Percentiles rank a stretch among this genome's conserved stretches.
phyloP scores from a whole-genome alignment of 2,113 vertebrate genomes.

The Tor tambroides region DNA sequence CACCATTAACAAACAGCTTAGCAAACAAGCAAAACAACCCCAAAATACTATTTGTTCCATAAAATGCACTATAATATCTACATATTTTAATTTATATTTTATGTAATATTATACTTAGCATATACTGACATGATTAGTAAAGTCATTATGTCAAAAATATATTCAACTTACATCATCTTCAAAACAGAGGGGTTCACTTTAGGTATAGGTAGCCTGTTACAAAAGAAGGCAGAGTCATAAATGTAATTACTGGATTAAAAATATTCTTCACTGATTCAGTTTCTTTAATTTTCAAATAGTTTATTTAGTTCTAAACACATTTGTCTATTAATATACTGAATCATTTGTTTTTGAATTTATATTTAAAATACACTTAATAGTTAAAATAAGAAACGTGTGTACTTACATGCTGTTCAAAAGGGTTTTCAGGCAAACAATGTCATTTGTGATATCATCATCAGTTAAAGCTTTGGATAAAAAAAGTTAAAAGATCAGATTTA shows the following conservation, averaged over 20 bases:
- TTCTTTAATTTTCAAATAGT: neutral
- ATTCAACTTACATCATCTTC: neutral
- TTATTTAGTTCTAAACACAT: neutral
- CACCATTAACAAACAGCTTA: neutral
- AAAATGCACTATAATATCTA: neutral
- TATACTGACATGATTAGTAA: neutral
- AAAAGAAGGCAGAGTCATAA: neutral
- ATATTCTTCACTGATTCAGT: neutral
- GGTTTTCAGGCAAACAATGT: constrained; percentile 39
- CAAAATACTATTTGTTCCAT: neutral
- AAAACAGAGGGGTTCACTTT: neutral
- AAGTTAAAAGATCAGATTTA: neutral
- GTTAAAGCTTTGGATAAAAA: neutral
- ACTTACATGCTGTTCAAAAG: neutral
- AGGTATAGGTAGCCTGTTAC: neutral
- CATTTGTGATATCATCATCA: constrained; percentile 37
- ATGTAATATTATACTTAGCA: neutral
- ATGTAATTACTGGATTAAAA: neutral
- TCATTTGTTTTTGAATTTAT: neutral
- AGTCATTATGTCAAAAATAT: neutral
- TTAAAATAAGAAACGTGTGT: neutral
- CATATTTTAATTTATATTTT: neutral
- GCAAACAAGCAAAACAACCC: neutral
- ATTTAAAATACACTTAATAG: neutral
- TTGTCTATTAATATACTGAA: neutral